Evolutionary conservation across 1,140 invertebrate species (phyloP).

Genomic region (Pinna nobilis): DNA sequence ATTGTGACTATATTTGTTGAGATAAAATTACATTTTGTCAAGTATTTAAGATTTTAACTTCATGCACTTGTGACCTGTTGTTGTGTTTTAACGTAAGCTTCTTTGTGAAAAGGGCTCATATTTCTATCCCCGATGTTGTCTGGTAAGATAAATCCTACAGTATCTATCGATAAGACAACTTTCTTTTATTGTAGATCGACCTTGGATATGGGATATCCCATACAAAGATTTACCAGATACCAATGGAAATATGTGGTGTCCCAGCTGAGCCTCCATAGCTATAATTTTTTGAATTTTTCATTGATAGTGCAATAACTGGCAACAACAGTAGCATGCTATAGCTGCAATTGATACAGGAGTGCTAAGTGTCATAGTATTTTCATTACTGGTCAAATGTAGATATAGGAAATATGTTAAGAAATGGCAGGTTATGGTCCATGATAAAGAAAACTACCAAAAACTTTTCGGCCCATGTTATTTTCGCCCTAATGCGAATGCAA

Average conservation of each 20-base stretch:
- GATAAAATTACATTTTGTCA: no score
- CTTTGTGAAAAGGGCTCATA: not conserved
- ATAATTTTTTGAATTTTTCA: not conserved
- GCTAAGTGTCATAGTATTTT: no score
- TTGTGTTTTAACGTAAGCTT: not conserved
- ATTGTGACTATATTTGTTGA: no score
- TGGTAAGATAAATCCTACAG: not conserved
- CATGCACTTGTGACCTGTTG: not conserved
- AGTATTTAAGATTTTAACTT: not conserved
- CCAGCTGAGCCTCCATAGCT: slow-evolving; percentile 29
- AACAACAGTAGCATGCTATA: no score
- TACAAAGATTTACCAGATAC: slow-evolving; percentile 68
- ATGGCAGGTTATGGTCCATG: no score
- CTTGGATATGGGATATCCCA: slow-evolving; percentile 72
- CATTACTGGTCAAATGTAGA: no score
- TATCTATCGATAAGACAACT: slow-evolving; percentile 33
- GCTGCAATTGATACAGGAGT: no score
- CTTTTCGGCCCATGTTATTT: no score
- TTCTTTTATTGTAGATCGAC: slow-evolving; percentile 64
- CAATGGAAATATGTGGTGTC: slow-evolving; percentile 71
- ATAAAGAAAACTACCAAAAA: no score
- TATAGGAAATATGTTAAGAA: no score
- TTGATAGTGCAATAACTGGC: no score
- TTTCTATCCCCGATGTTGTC: not conserved
- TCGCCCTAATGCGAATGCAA: no score